A percentile compares a stretch with the other conserved stretches of the same genome.
Evolutionary conservation across 2,113 vertebrate species (phyloP).

Genomic region (Ochotona curzoniae): DNA sequence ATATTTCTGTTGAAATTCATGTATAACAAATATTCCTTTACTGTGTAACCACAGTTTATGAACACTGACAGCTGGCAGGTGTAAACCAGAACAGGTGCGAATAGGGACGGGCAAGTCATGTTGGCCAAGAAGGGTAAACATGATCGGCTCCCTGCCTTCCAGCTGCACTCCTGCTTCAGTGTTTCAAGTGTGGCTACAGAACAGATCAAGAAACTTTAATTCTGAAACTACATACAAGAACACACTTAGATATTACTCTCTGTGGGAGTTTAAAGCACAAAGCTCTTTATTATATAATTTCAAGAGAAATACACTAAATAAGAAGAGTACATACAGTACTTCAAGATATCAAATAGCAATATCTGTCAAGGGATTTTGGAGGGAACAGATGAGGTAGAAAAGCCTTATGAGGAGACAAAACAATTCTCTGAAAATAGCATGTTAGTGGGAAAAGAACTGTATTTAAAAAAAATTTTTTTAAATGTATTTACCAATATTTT

Average conservation of each 20-base stretch:
- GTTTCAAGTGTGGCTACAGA: background rate
- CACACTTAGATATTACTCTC: background rate
- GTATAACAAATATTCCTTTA: constrained; percentile 10
- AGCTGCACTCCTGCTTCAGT: background rate
- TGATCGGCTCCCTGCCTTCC: constrained; percentile 4
- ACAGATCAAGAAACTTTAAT: too few relatives aligned
- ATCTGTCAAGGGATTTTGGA: background rate
- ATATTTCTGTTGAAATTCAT: constrained; percentile 34
- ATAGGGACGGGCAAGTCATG: background rate
- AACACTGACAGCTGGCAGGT: constrained; percentile 57
- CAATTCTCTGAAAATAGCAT: background rate
- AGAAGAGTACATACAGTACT: constrained; percentile 8
- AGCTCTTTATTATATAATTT: background rate
- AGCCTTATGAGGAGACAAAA: background rate
- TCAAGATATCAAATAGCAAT: background rate
- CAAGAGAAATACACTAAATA: background rate
- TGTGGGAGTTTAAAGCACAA: background rate
- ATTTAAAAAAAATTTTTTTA: constrained; percentile 21
- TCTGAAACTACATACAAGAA: background rate
- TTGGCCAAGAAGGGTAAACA: constrained; percentile 33
- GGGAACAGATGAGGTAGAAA: constrained; percentile 28
- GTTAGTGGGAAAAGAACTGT: constrained; percentile 1
- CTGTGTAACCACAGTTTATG: constrained; percentile 43
- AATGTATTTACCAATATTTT: background rate
- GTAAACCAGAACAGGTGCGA: constrained; percentile 54